These are phyloP conservation scores for Agrochola lota DNA, from an alignment of 2,888 invertebrate genomes.

Conservation along the genomic window DNA sequence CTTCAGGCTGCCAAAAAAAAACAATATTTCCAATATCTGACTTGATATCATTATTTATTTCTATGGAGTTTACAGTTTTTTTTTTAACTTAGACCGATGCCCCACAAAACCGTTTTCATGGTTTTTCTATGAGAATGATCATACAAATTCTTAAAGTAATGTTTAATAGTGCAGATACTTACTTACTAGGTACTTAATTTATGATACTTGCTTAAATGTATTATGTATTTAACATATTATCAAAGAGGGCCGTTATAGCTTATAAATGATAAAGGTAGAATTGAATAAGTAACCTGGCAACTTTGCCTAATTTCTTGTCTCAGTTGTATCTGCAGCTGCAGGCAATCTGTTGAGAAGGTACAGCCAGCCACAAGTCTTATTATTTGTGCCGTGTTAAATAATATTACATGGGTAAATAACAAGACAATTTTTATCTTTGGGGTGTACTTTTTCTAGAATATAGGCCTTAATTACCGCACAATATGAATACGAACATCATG, in stretches of 20 bases:
- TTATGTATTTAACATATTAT: too few relatives aligned
- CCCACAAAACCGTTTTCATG: too few relatives aligned
- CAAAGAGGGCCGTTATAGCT: too few relatives aligned
- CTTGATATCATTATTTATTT: background rate
- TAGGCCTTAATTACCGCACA: background rate
- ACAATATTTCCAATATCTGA: background rate
- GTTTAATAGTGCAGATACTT: too few relatives aligned
- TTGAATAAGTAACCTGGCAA: background rate
- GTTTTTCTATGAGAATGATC: too few relatives aligned
- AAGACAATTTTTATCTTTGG: background rate
- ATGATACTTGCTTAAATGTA: too few relatives aligned
- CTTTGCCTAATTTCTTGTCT: background rate
- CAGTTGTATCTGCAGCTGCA: background rate
- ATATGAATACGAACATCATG: background rate
- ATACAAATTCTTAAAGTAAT: too few relatives aligned
- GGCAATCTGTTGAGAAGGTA: background rate
- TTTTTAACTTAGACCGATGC: too few relatives aligned
- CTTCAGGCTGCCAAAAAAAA: constrained; percentile 1
- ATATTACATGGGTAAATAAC: too few relatives aligned
- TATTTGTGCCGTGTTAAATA: background rate
- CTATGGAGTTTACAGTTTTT: too few relatives aligned
- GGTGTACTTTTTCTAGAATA: background rate
- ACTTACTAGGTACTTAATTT: too few relatives aligned
- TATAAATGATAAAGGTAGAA: too few relatives aligned
- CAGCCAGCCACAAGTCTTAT: background rate